Conservation (phyloP, 2,113 vertebrate genomes). For the Ginglymostoma cirratum region DNA sequence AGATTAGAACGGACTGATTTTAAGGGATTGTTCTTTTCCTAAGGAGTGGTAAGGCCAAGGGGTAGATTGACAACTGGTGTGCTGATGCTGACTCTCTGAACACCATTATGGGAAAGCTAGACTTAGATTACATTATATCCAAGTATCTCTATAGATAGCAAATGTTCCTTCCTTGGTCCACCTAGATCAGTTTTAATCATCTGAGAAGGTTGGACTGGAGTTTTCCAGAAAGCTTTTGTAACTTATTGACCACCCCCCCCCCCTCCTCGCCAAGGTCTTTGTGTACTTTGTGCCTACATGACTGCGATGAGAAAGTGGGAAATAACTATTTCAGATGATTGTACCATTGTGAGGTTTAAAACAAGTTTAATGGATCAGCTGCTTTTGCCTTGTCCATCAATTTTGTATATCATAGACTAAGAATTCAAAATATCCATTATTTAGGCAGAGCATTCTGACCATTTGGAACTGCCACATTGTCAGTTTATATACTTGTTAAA, state of each 20-base stretch:
- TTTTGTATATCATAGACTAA: background rate
- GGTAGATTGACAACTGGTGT: too few relatives aligned
- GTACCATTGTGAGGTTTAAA: background rate
- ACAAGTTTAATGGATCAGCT: background rate
- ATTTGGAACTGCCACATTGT: background rate
- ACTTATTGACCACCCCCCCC: background rate
- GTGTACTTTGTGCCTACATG: background rate
- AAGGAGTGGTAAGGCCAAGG: too few relatives aligned
- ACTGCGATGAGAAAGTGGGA: background rate
- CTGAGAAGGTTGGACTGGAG: background rate
- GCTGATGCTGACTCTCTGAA: too few relatives aligned
- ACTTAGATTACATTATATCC: background rate
- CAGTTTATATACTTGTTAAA: background rate
- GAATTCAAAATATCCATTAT: background rate
- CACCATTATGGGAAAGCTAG: too few relatives aligned
- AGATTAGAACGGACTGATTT: background rate
- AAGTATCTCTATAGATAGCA: background rate
- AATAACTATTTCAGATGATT: background rate
- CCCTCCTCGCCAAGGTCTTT: background rate
- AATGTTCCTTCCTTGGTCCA: background rate
- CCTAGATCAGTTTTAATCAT: background rate
- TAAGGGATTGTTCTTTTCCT: too few relatives aligned
- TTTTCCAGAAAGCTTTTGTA: background rate
- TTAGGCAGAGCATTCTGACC: background rate
- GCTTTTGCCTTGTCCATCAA: background rate